Evolutionary conservation across 2,113 vertebrate species (phyloP), one percentile per base, ranked within the genome.

Genomic region (Trichomycterus rosablanca): DNA sequence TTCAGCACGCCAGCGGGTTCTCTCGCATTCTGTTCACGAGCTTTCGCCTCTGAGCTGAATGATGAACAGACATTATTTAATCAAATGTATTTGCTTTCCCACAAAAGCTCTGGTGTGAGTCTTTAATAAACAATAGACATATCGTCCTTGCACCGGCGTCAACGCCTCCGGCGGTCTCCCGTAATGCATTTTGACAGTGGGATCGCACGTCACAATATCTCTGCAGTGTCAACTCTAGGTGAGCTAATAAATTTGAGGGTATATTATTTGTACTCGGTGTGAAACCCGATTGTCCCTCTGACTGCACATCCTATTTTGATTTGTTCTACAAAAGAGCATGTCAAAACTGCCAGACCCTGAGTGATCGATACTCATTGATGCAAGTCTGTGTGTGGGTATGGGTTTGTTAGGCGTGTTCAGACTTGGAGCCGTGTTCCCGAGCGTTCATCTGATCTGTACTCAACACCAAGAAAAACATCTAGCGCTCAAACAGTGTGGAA

Each of bases 251-350:
- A 66, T 55, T 55, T 15, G 19, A 24, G 19, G 20, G 14, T n/a
- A 39, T 40, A 32, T 30, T 53, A 37, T 46, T 59, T 59, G 55
- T 52, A 20, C 35, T 56, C 15, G 15, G 35, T 49, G 45, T 30
- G 18, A 62, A 35, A 53, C 69, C n/a, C n/a, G 58, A 63, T 57
- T 39, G 44, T 28, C 45, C 7, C 7, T 10, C 20, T 66, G 63
- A 71, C 42, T 58, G 60, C 68, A 71, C 35, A 53, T 58, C 64
- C 64, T 53, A 10, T 43, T 51, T 62, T 48, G 32, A 63, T 50
- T 23, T 46, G 18, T 16, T 55, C 9, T 34, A 61, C 50, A 56
- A 54, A 66, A 67, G 50, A 40, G 37, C 46, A 23, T 34, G 52
- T 66, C 52, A 55, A 71, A 57, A 7, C 26, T 42, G 40, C 19